Base-by-base conservation (phyloP, 2,888 invertebrate genomes). In the Stenodera caucasica region DNA sequence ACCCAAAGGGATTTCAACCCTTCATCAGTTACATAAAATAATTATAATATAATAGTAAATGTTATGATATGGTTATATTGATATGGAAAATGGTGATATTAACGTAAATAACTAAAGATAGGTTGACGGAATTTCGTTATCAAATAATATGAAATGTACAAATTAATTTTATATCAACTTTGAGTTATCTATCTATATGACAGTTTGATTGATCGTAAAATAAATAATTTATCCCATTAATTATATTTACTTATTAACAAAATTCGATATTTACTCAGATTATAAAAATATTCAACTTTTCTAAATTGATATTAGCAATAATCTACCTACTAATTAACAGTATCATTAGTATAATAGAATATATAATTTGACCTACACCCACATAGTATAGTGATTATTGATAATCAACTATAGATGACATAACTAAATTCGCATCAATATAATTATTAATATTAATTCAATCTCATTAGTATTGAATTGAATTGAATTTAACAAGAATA, bases 31-130 rank as follows among this genome's bases (percentile, higher is more conserved):
- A 60, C 64, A 61, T 54, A 50, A 62, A 60, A 61, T 66, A 66
- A 66, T 66, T 66, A 66, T 66, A 60, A 66, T 60, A 59, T 63
- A 66, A 66, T 63, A 49, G 63, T 52, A 54, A 57, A 40, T 51
- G 35, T 33, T 52, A 49, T 56, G 63, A 53, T 60, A 59, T 57
- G 45, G 33, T 57, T 55, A 57, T 63, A 60, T 60, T 60, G 55
- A 49, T 30, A 29, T 37, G 57, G 57, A 53, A 55, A 52, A 51
- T 56, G 60, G 57, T 52, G 60, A 60, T 55, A 60, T 7, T 18
- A 26, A 40, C 11, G 11, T 40, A 18, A 40, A 40, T 21, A 18
- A 40, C 3, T 18, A 40, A 18, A 18, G 18, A 18, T 21, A 18
- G 11, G 11, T 40, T 40, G 2, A 40, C 2, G 18, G 18, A 2